These are phyloP conservation scores for Orycteropus afer DNA, from an alignment of 2,113 vertebrate species.

Conservation along the genomic window DNA sequence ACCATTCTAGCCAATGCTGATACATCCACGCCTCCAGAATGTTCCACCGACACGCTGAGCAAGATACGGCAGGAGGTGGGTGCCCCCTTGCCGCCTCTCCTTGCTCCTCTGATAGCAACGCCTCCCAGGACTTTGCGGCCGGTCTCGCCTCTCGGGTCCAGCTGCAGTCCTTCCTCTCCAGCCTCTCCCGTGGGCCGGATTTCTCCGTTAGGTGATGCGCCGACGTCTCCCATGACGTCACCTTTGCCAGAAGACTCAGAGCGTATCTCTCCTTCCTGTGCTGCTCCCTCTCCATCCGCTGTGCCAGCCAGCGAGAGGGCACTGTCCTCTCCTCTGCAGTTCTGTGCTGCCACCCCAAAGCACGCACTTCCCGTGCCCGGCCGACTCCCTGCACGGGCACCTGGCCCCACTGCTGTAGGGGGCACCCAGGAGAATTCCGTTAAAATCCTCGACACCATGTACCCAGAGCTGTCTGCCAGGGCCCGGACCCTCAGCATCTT, in stretches of 20 bases:
- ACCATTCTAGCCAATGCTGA: conserved; percentile 74
- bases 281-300: conserved; percentile 86
- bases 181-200: conserved; percentile 85
- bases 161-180: conserved; percentile 84
- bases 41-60: conserved; percentile 84
- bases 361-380: conserved; percentile 96
- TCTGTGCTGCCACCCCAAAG: conserved; percentile 96
- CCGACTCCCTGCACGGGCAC: conserved; percentile 88
- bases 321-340: conserved; percentile 93
- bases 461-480: conserved; percentile 94
- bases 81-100: conserved; percentile 91
- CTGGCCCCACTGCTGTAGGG: conserved; percentile 76
- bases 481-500: conserved; percentile 95
- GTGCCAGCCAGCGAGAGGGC: conserved; percentile 78
- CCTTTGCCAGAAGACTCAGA: conserved; percentile 70
- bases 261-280: conserved; percentile 79
- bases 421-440: conserved; percentile 94
- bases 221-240: conserved; percentile 79
- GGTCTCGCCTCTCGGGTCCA: conserved; percentile 82
- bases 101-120: conserved; percentile 90
- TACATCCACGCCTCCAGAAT: conserved; percentile 73
- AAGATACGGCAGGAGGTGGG: conserved; percentile 92
- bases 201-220: conserved; percentile 82
- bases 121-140: conserved; percentile 87
- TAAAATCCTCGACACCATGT: conserved; percentile 95